Evolutionary conservation across 2,888 invertebrate genomes (phyloP), one percentile per base, ranked within the genome.

Genomic region (Cosmia trapezina): DNA sequence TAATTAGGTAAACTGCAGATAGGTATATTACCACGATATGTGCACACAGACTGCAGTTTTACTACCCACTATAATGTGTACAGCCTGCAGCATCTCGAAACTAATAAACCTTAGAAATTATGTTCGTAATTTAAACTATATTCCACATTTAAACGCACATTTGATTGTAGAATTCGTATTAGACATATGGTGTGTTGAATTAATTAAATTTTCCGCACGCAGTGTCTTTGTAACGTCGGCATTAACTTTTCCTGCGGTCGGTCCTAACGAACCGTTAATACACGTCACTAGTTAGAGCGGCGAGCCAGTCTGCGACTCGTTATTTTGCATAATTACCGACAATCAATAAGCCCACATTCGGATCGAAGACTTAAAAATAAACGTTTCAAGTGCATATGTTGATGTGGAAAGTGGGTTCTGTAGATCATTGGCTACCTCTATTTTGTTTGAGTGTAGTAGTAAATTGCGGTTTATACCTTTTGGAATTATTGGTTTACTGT

Each of bases 251-350:
- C 62, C 74, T 85, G 70, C 70, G 79, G 85, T 72, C 87, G 81
- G 83, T 86, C 88, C 88, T 85, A 83, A 81, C 81, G 78, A 81
- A 83, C 84, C 86, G 92, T 92, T 93, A 94, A 94, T 92, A 90
- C 90, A 89, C 89, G 92, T 93, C 93, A 92, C 90, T 91, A 87
- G 91, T 89, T 91, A 90, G 88, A 88, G 86, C 87, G 88, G 89
- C 89, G 87, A 89, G 80, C 86, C 76, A 85, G 86, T 87, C 86
- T 83, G 62, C 79, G 78, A 89, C 89, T 89, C 83, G 91, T 88
- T 90, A 93, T 93, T 92, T 94, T 93, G 92, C 94, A 94, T 95
- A 95, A 95, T 94, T 93, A 93, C 92, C 90, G 88, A 90, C 92
- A 90, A 91, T 93, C 93, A 93, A 92, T 93, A 90, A 90, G 88